These are phyloP conservation scores for Luffia ferchaultella DNA, from an alignment of 2,888 invertebrate species.

Conservation along the genomic window DNA sequence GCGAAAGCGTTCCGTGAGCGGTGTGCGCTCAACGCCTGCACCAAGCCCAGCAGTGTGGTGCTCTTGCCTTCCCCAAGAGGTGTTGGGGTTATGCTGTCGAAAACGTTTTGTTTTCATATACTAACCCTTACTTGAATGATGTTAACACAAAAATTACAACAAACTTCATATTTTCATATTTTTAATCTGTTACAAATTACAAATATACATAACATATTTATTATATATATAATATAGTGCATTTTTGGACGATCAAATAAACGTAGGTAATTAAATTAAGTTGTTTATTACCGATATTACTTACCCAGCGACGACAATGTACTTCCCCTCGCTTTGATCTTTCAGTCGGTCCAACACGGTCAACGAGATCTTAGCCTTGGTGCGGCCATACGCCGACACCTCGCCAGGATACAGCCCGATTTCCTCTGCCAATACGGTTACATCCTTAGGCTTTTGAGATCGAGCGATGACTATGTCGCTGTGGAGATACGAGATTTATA, in stretches of 20 bases:
- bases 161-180: too few relatives aligned
- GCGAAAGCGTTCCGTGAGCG: slow-evolving; percentile 88
- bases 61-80: slow-evolving; percentile 99
- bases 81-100: slow-evolving; percentile 97
- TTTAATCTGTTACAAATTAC: too few relatives aligned
- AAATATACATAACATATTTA: too few relatives aligned
- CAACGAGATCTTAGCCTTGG: slow-evolving; percentile 93
- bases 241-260: too few relatives aligned
- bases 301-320: slow-evolving; percentile 94
- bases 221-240: too few relatives aligned
- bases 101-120: slow-evolving; percentile 1
- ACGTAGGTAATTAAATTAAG: too few relatives aligned
- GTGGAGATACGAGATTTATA: slow-evolving; percentile 15
- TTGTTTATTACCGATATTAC: slow-evolving; percentile 21
- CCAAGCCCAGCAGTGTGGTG: slow-evolving; percentile 91
- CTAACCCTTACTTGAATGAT: too few relatives aligned
- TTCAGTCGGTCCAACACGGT: slow-evolving; percentile 79
- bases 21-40: slow-evolving; percentile 91
- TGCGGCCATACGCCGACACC: slow-evolving; percentile 89
- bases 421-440: slow-evolving; percentile 79
- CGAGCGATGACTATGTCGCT: slow-evolving; percentile 93
- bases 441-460: slow-evolving; percentile 86
- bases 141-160: too few relatives aligned
- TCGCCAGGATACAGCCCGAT: slow-evolving; percentile 84
- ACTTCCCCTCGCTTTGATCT: slow-evolving; percentile 80